Evolutionary conservation across 2,797 vertebrate genomes (phyloP).

Genomic region (Tokudaia muenninki): DNA sequence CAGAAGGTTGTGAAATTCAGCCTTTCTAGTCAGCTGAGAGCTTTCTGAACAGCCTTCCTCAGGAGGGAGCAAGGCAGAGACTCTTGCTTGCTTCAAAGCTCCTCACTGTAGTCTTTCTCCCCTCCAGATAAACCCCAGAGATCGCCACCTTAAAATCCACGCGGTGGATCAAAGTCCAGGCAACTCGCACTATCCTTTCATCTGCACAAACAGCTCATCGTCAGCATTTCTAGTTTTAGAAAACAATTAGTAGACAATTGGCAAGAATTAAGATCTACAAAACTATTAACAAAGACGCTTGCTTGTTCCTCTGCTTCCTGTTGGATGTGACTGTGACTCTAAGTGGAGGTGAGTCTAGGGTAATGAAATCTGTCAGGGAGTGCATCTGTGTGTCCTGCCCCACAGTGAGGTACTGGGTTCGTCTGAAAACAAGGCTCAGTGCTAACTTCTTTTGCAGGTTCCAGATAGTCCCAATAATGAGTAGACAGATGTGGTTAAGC

Average conservation of each 20-base stretch:
- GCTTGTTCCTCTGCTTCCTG: slow-evolving; percentile 83
- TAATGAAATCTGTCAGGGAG: slow-evolving; percentile 86
- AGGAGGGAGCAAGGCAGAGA: slow-evolving; percentile 65
- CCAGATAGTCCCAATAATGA: slow-evolving; percentile 86
- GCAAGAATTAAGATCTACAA: slow-evolving; percentile 89
- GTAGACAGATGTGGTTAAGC: slow-evolving; percentile 89
- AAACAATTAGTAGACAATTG: slow-evolving; percentile 87
- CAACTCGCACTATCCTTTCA: slow-evolving; percentile 82
- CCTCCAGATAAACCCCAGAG: slow-evolving; percentile 49
- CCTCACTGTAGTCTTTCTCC: slow-evolving; percentile 53
- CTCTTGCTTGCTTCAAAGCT: background rate
- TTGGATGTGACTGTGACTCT: slow-evolving; percentile 66
- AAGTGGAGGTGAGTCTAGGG: slow-evolving; percentile 75
- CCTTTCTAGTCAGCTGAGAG: background rate
- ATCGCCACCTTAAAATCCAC: slow-evolving; percentile 85
- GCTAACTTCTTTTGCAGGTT: slow-evolving; percentile 84
- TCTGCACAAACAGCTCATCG: slow-evolving; percentile 84
- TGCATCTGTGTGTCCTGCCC: slow-evolving; percentile 86
- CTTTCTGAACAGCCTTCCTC: slow-evolving; percentile 69
- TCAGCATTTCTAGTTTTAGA: slow-evolving; percentile 88
- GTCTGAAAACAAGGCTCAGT: slow-evolving; percentile 83
- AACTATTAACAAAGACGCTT: slow-evolving; percentile 89
- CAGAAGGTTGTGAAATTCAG: slow-evolving; percentile 30
- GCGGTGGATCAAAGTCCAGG: slow-evolving; percentile 73
- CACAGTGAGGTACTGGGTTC: slow-evolving; percentile 84